A percentile compares a stretch with the other conserved stretches of the same genome.
phyloP scores from a whole-genome alignment of 2,888 invertebrate species.

The Octonoba sinensis region DNA sequence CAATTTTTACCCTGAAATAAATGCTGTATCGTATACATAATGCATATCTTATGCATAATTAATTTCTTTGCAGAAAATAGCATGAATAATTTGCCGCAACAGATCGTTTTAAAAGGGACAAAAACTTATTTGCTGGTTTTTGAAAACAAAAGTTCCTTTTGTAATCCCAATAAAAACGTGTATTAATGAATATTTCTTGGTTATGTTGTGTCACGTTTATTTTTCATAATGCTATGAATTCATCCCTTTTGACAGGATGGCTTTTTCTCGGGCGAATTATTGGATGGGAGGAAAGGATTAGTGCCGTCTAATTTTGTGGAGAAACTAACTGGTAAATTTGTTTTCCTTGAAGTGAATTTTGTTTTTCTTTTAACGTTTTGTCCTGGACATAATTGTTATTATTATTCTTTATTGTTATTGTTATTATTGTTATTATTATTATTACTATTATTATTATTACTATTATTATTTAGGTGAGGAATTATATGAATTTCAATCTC shows the following conservation, averaged over 20 bases:
- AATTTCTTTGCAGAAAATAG: too few species aligned
- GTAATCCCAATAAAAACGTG: too few species aligned
- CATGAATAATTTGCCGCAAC: too few species aligned
- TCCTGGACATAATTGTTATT: neutral
- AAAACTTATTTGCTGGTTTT: too few species aligned
- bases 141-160: too few species aligned
- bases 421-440: neutral
- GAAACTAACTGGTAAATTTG: conserved; percentile 75
- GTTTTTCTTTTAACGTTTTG: neutral
- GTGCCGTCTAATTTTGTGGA: conserved; percentile 97
- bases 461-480: conserved; percentile 80
- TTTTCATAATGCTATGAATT: too few species aligned
- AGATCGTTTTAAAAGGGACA: too few species aligned
- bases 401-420: neutral
- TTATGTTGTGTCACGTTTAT: too few species aligned
- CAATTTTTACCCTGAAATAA: too few species aligned
- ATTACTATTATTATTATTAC: neutral
- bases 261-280: conserved; percentile 93
- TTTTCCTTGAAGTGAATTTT: neutral
- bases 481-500: conserved; percentile 92
- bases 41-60: too few species aligned
- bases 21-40: too few species aligned
- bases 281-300: conserved; percentile 92
- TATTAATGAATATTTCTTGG: too few species aligned
- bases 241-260: conserved; percentile 77